These are phyloP conservation scores for Neotoma lepida DNA, from an alignment of 2,113 vertebrate genomes.

Conservation along the genomic window DNA sequence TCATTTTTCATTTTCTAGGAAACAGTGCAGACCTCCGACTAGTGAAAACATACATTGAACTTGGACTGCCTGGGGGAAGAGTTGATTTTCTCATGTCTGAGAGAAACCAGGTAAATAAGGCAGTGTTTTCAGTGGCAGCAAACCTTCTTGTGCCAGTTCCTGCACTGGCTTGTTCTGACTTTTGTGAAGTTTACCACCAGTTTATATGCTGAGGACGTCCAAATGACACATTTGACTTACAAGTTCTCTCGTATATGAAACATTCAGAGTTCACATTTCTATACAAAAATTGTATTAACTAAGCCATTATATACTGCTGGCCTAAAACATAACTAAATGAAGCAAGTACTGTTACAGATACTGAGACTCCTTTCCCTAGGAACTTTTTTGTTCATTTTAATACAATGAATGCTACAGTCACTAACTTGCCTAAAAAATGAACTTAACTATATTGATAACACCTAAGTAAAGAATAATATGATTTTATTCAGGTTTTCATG, in stretches of 20 bases:
- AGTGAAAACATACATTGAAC: constrained; percentile 98
- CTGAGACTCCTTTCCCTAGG: background rate
- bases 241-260: background rate
- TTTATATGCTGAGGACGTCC: background rate
- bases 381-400: background rate
- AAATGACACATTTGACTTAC: background rate
- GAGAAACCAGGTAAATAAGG: constrained; percentile 93
- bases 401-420: constrained; percentile 22
- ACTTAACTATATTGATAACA: background rate
- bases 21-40: constrained; percentile 98
- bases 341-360: background rate
- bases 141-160: constrained; percentile 22
- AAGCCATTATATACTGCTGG: constrained; percentile 11
- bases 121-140: constrained; percentile 36
- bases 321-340: constrained; percentile 8
- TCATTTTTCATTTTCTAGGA: constrained; percentile 86
- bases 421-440: background rate
- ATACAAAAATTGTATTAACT: constrained; percentile 27
- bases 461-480: constrained; percentile 27
- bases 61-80: constrained; percentile 95
- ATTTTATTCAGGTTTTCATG: constrained; percentile 55
- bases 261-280: constrained; percentile 48
- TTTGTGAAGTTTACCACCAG: constrained; percentile 44
- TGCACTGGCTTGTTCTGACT: constrained; percentile 48
- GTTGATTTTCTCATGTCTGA: constrained; percentile 99